Evolutionary conservation across 1,140 invertebrate genomes (phyloP), one percentile per base, ranked within the genome.

Genomic region (Ceratoteleas bidentatus): DNA sequence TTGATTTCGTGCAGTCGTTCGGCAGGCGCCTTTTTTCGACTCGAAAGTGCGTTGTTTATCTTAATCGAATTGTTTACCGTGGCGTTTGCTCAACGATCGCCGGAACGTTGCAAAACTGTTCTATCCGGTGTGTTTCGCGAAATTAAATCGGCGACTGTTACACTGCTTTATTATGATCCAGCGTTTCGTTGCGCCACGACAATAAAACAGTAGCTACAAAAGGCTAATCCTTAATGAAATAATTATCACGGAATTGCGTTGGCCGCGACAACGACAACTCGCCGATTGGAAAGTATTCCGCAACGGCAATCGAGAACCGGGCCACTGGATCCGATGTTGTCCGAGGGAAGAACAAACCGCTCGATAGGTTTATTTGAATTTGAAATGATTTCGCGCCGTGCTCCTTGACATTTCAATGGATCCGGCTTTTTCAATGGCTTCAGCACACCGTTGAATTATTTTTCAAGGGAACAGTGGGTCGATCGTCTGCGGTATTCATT

Each of bases 181-280:
- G 64, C 16, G 10, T 64, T 77, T 69, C 9, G 40, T 78, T 78
- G 66, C 75, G 40, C 32, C 75, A 78, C 15, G 34, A 54, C 65
- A 68, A 58, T 78, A 50, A 79, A 66, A 72, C 68, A 34, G 76
- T 79, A 72, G 76, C 50, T 53, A 65, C 45, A 43, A n/a, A 10
- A 66, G 54, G 16, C 62, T 73, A 62, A 73, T 80, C 45, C 62
- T 80, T 80, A 80, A 80, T 80, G 69, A 80, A 69, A 74, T 73
- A 62, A 73, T 79, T 79, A 79, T 72, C 76, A 69, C 52, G 65
- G 15, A 0, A 24, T 15, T 62, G 60, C 52, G 65, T 72, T 66
- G 54, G 40, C 33, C 38, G 60, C 10, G 47, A 70, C 65, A 58
- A 70, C 64, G 57, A 56, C 62, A 47, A 34, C 49, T 76, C 40